phyloP scores from a whole-genome alignment of 2,888 invertebrate genomes.

The Sarcophaga variegata region DNA sequence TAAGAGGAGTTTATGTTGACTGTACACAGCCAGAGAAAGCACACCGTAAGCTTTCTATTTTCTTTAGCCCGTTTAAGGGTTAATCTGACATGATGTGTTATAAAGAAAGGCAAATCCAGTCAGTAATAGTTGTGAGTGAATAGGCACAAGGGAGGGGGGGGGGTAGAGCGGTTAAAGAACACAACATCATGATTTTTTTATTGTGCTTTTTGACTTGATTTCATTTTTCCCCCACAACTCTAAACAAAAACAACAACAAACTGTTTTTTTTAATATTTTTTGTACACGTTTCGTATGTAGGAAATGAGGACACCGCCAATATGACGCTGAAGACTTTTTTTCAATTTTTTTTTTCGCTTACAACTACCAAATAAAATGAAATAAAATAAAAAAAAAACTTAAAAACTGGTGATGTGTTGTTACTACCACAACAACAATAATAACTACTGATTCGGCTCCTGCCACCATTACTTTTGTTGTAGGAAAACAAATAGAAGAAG shows the following conservation, averaged over 20 bases:
- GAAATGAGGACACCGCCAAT: slow-evolving; percentile 66
- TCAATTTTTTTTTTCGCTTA: background rate
- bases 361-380: background rate
- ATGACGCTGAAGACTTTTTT: slow-evolving; percentile 58
- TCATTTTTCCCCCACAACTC: slow-evolving; percentile 36
- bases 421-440: too few species aligned
- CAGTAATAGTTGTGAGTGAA: too few species aligned
- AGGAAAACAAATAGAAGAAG: background rate
- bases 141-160: background rate
- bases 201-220: slow-evolving; percentile 42
- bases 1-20: too few species aligned
- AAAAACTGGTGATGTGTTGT: too few species aligned
- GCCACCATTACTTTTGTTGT: background rate
- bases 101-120: background rate
- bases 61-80: background rate
- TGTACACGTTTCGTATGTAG: slow-evolving; percentile 7
- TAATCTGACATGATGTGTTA: slow-evolving; percentile 30
- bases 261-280: background rate
- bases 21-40: too few species aligned
- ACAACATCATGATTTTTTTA: slow-evolving; percentile 12
- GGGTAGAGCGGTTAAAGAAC: background rate
- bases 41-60: too few species aligned
- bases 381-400: background rate
- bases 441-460: background rate
- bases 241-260: slow-evolving; percentile 26